These are phyloP conservation scores for Diplazon laetatorius DNA, from an alignment of 2,888 invertebrate species.

Conservation along the genomic window DNA sequence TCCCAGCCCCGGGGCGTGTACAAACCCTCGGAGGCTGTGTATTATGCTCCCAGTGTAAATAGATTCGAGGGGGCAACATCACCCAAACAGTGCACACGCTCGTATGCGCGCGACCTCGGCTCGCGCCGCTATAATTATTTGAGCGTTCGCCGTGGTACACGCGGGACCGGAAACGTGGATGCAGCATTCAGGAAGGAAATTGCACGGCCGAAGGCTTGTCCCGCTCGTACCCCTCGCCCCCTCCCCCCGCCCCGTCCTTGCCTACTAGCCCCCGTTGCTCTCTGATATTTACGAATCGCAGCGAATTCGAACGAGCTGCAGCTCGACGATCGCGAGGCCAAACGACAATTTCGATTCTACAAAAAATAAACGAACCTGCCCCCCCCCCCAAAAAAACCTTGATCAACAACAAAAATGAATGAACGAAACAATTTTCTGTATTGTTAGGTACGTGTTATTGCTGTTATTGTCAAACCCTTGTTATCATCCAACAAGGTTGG, in stretches of 20 bases:
- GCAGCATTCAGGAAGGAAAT: conserved; percentile 56
- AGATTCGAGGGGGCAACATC: conserved; percentile 58
- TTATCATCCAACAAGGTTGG: too few species aligned
- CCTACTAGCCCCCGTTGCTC: conserved; percentile 18
- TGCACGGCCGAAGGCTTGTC: conserved; percentile 33
- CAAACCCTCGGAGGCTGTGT: conserved; percentile 62
- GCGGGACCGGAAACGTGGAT: too few species aligned
- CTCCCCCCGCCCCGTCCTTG: not conserved
- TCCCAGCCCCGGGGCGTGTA: too few species aligned
- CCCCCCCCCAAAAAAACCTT: too few species aligned
- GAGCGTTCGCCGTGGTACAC: conserved; percentile 44
- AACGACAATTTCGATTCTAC: conserved; percentile 48
- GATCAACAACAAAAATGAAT: too few species aligned
- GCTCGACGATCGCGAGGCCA: conserved; percentile 25
- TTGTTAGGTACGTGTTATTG: conserved; percentile 21
- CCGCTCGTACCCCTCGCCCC: not conserved
- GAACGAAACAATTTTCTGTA: not conserved
- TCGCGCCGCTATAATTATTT: conserved; percentile 60
- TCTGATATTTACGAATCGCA: conserved; percentile 59
- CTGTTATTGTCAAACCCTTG: too few species aligned
- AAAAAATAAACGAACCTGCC: too few species aligned
- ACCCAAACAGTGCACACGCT: conserved; percentile 53
- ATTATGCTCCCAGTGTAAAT: conserved; percentile 61
- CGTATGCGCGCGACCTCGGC: conserved; percentile 17
- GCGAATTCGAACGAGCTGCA: conserved; percentile 51